These are phyloP conservation scores for Gambusia holbrooki DNA, from an alignment of 2,113 vertebrate species.

Conservation along the genomic window DNA sequence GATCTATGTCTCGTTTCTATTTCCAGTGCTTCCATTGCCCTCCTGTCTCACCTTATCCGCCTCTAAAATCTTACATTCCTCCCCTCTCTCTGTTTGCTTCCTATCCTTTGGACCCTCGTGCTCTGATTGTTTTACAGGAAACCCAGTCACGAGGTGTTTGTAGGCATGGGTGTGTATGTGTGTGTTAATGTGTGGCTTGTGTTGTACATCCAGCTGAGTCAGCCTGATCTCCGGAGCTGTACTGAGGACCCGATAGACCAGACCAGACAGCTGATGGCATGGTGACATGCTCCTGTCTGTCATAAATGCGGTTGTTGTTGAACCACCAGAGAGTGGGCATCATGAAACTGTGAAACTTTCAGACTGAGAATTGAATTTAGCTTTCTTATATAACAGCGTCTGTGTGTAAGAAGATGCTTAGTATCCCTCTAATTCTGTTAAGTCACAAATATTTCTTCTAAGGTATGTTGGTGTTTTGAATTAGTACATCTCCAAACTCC, in stretches of 20 bases:
- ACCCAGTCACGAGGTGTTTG: conserved; percentile 56
- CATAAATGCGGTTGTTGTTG: conserved; percentile 23
- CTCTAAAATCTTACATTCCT: conserved; percentile 50
- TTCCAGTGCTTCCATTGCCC: conserved; percentile 30
- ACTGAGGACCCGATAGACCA: conserved; percentile 70
- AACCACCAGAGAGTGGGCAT: not conserved
- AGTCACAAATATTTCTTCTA: not conserved
- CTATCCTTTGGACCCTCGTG: conserved; percentile 57
- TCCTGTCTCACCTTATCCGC: conserved; percentile 32
- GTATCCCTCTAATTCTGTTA: not conserved
- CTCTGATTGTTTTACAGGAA: conserved; percentile 72
- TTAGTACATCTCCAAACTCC: not conserved
- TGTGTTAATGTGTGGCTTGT: conserved; percentile 17
- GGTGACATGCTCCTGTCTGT: conserved; percentile 51
- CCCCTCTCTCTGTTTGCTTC: conserved; percentile 21
- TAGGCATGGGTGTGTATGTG: not conserved
- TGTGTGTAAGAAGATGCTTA: not conserved
- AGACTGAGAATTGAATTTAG: not conserved
- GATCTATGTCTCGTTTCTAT: not conserved
- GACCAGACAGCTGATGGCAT: conserved; percentile 36
- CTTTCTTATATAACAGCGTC: not conserved
- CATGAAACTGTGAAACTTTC: conserved; percentile 14
- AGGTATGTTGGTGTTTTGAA: not conserved
- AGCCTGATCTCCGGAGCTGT: conserved; percentile 71
- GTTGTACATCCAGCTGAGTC: conserved; percentile 58